Evolutionary conservation across 2,888 invertebrate genomes (phyloP).

Genomic region (Linyphia triangularis): DNA sequence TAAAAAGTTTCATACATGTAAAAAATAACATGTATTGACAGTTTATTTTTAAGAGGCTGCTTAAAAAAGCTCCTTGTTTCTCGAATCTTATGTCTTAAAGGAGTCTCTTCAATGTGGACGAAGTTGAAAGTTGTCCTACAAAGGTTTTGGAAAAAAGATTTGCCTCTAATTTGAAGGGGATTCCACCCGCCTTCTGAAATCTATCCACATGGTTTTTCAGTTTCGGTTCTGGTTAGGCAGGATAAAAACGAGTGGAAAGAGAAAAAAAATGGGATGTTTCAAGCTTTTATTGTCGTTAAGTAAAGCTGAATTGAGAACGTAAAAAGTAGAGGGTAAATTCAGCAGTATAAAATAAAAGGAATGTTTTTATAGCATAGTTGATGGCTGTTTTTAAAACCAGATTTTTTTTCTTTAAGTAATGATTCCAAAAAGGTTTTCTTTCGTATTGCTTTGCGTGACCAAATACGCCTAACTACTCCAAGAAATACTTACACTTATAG

Average conservation of each 20-base stretch:
- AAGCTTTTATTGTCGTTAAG: conserved; percentile 69
- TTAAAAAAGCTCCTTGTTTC: conserved; percentile 62
- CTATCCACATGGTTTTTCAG: conserved; percentile 36
- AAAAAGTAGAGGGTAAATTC: conserved; percentile 15
- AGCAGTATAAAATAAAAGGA: conserved; percentile 12
- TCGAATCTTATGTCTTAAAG: conserved; percentile 56
- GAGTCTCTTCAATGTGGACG: conserved; percentile 32
- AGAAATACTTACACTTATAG: too few relatives aligned
- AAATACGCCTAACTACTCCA: too few relatives aligned
- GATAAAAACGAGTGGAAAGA: conserved; percentile 22
- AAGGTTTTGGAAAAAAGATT: conserved; percentile 47
- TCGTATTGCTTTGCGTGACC: too few relatives aligned
- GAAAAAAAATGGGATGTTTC: conserved; percentile 48
- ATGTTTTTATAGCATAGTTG: conserved; percentile 18
- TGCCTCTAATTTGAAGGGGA: conserved; percentile 60
- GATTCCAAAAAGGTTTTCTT: too few relatives aligned
- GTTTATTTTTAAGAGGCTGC: conserved; percentile 63
- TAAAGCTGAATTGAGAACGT: conserved; percentile 31
- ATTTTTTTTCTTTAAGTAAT: conserved; percentile 16
- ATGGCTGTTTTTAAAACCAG: neutral
- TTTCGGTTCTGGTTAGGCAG: neutral
- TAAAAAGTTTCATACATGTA: conserved; percentile 46
- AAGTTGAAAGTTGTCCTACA: conserved; percentile 24
- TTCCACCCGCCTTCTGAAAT: conserved; percentile 54
- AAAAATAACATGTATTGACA: conserved; percentile 74